Percentiles rank a stretch among this genome's conserved stretches.
These are phyloP conservation scores for Zingel zingel DNA, from an alignment of 2,113 vertebrate genomes.

Conservation along the genomic window DNA sequence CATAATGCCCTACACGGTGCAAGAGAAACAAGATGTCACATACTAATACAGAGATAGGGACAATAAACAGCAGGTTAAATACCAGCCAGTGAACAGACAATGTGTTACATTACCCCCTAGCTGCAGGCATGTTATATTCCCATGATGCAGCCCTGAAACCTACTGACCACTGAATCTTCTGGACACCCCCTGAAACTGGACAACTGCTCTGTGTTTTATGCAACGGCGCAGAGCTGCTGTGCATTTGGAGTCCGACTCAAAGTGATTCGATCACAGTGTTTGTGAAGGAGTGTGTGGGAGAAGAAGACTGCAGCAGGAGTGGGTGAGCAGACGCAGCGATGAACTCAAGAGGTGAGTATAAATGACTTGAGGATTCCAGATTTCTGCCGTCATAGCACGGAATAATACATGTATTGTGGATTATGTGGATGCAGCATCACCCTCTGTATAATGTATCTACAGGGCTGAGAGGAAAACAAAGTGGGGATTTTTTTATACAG, in stretches of 20 bases:
- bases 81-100: not conserved
- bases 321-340: conserved; percentile 38
- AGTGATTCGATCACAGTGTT: conserved; percentile 28
- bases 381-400: conserved; percentile 32
- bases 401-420: conserved; percentile 43
- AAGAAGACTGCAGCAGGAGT: conserved; percentile 40
- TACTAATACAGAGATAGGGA: not conserved
- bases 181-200: conserved; percentile 19
- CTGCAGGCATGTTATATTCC: not conserved
- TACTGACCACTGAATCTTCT: not conserved
- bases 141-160: not conserved
- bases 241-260: conserved; percentile 22
- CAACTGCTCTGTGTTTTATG: conserved; percentile 8
- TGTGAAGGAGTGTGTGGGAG: conserved; percentile 43
- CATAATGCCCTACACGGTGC: not conserved
- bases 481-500: not conserved
- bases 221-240: conserved; percentile 8
- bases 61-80: not conserved
- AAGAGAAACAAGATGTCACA: not conserved
- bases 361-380: conserved; percentile 34
- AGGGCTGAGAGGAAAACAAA: conserved; percentile 33
- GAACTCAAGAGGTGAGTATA: conserved; percentile 57
- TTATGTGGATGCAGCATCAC: conserved; percentile 30
- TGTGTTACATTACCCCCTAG: not conserved
- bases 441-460: conserved; percentile 40